Conservation (phyloP, 2,888 invertebrate species). For the Spilosoma lubricipeda region DNA sequence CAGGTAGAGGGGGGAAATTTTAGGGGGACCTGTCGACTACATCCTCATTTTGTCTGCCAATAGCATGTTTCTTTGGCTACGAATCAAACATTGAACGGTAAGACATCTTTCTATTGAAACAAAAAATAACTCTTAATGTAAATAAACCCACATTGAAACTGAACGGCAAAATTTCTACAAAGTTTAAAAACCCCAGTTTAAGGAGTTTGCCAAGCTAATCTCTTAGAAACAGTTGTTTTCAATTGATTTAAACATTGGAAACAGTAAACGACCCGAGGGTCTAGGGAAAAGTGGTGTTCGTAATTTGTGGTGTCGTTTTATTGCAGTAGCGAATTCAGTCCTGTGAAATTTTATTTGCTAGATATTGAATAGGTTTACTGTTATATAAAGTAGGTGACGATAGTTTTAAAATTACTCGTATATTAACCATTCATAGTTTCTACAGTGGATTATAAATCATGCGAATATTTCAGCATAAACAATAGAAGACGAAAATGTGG, state of each 20-base stretch:
- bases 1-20: slow-evolving; percentile 63
- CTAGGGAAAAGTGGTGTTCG: slow-evolving; percentile 22
- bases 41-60: slow-evolving; percentile 76
- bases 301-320: slow-evolving; percentile 43
- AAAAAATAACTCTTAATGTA: slow-evolving; percentile 3
- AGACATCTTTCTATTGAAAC: slow-evolving; percentile 16
- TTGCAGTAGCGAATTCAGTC: slow-evolving; percentile 36
- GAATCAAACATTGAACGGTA: slow-evolving; percentile 46
- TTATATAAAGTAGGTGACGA: neutral
- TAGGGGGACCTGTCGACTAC: slow-evolving; percentile 67
- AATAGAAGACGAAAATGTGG: slow-evolving; percentile 18
- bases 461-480: neutral
- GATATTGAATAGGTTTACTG: slow-evolving; percentile 32
- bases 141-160: neutral
- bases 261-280: slow-evolving; percentile 33
- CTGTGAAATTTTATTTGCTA: slow-evolving; percentile 40
- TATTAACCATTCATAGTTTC: neutral
- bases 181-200: neutral
- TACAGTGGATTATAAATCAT: neutral
- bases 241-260: slow-evolving; percentile 39
- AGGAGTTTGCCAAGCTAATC: neutral
- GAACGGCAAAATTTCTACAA: neutral
- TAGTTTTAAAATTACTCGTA: neutral
- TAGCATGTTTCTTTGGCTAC: slow-evolving; percentile 60
- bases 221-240: slow-evolving; percentile 12